phyloP scores from a whole-genome alignment of 2,113 vertebrate genomes.

The Arvicanthis niloticus region DNA sequence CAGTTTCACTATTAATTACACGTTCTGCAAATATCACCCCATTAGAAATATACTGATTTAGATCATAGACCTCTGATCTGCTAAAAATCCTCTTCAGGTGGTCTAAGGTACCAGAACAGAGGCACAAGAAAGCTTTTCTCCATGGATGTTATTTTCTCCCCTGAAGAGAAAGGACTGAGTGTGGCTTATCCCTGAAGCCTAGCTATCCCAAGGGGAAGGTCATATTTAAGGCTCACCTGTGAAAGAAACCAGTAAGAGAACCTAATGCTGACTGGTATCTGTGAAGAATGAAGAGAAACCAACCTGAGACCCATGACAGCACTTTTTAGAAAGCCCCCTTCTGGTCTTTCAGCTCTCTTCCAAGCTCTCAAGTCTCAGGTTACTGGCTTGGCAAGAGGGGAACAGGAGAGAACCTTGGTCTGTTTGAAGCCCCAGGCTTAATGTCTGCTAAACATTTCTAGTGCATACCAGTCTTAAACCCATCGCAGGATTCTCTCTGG shows the following conservation, averaged over 20 bases:
- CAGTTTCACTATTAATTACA: not conserved
- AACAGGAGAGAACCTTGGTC: not conserved
- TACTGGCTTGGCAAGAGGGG: no score
- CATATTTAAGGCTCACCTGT: not conserved
- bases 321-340: not conserved
- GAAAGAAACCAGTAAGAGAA: not conserved
- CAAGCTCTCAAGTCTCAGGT: not conserved
- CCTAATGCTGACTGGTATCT: not conserved
- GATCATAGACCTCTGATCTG: not conserved
- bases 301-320: not conserved
- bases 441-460: not conserved
- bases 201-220: not conserved
- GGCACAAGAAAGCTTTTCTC: not conserved
- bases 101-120: not conserved
- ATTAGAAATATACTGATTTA: not conserved
- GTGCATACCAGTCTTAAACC: no score
- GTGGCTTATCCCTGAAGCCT: not conserved
- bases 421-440: not conserved
- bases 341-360: fast-evolving
- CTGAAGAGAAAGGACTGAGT: slow-evolving; percentile 14
- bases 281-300: not conserved
- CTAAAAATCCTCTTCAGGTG: not conserved
- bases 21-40: not conserved
- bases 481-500: not conserved
- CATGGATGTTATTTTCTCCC: not conserved